Base-by-base conservation (phyloP, 2,797 vertebrate genomes). In the Vespertilio murinus region DNA sequence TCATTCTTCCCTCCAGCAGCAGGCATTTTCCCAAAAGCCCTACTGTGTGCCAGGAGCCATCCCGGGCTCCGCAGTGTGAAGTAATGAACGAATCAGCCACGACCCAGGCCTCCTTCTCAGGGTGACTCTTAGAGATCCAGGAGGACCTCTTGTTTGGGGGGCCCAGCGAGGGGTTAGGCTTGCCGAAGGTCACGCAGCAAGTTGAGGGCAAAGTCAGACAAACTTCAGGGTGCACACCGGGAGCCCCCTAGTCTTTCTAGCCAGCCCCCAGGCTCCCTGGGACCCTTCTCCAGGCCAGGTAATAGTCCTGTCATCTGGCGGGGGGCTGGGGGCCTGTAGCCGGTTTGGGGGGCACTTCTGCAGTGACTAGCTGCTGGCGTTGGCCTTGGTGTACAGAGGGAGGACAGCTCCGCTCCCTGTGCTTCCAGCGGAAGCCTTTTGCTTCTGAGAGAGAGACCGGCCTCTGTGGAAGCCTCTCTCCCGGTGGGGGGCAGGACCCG, bases 301-400 rank as follows among this genome's bases (percentile, higher is more conserved):
- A 11, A 13, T 2, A 0, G 2, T 52, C 17, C 16, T 67, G 6
- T 40, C 4, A 1, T 42, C 30, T 8, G 7, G 10, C 8, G 11
- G 56, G 25, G 59, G 12, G 25, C 0, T 1, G 0, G 80, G 38
- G 20, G 33, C 59, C 73, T 11, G 28, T 11, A 0, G 42, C 56
- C 10, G 7, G 67, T 18, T 23, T 42, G 3, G 23, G 69, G 47
- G n/a, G 8, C 1, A 1, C 18, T n/a, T 73, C n/a, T 12, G 6
- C 23, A 1, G 13, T 8, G 23, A 67, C 45, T 8, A 17, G 16
- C 2, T 5, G 9, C 1, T 30, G 38, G n/a, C 90, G 17, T 35
- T 25, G 74, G 30, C 8, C 5, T 25, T 18, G 3, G 14, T 33
- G 20, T 11, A 0, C 1, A 1, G 45, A 33, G 54, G 35, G 38